Base-by-base conservation (phyloP, 2,888 invertebrate species). In the Sarcophaga caerulescens region DNA sequence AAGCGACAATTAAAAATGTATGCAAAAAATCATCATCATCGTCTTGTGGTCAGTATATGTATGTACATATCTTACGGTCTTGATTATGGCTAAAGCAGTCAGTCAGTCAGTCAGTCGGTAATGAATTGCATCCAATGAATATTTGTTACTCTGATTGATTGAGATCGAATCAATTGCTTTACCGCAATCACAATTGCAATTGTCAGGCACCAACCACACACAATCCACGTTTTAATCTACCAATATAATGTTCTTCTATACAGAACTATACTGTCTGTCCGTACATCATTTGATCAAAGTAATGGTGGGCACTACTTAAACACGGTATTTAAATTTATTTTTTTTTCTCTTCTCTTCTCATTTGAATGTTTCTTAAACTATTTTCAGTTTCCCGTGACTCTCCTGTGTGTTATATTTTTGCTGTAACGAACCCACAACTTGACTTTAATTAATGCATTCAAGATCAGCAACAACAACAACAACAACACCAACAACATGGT, bases 361-460 rank as follows among this genome's bases (percentile, higher is more conserved):
- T 57, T 65, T 70, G 70, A 69, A 69, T 77, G 19, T 70, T 47
- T 60, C 10, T 60, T 60, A 14, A n/a, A 57, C 19, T 59, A 35
- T 70, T 52, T 52, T 52, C 52, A 14, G 5, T 52, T 52, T 52
- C 35, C 10, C 35, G 35, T 35, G 35, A 8, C 35, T 35, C 35
- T 47, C 47, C 47, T 47, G 47, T 19, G 47, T 19, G 4, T 3
- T 69, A 23, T 21, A 21, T 21, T 35, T 77, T 82, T n/a, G n/a
- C 1, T 57, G 62, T 35, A 74, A 68, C 87, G 25, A 81, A 77
- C 80, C 76, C 88, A 89, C 89, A 88, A 89, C 89, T 90, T 89
- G 90, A 90, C 89, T 91, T 91, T 90, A 91, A 91, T 91, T 90
- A 91, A 91, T 90, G 90, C 90, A 89, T 91, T 90, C 88, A 87